Percentiles rank a stretch among this genome's conserved stretches.
phyloP scores from a whole-genome alignment of 1,140 invertebrate species.

The Theocolax elegans region DNA sequence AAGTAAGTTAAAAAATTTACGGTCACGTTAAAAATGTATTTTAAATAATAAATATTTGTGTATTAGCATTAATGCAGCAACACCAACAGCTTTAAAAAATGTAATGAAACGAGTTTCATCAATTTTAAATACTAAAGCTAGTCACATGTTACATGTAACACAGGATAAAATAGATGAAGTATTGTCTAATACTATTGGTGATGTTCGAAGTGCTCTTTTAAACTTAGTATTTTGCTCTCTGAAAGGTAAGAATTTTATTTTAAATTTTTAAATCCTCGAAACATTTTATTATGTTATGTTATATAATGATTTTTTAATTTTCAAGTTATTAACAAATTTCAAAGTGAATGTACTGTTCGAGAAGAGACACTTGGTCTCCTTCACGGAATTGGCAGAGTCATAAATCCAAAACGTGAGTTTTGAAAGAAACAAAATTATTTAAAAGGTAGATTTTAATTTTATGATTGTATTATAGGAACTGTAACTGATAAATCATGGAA shows the following conservation, averaged over 20 bases:
- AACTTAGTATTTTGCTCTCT: slow-evolving; percentile 78
- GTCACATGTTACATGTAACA: slow-evolving; percentile 69
- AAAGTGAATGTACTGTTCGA: slow-evolving; percentile 63
- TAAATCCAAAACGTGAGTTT: slow-evolving; percentile 78
- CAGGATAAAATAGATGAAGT: slow-evolving; percentile 74
- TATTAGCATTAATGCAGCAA: slow-evolving; percentile 74
- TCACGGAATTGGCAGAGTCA: slow-evolving; percentile 79
- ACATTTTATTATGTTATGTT: too few species aligned
- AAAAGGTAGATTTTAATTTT: background rate
- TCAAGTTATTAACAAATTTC: slow-evolving; percentile 39
- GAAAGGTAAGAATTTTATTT: slow-evolving; percentile 67
- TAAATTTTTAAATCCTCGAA: background rate
- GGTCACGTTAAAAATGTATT: background rate
- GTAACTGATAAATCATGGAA: slow-evolving; percentile 50
- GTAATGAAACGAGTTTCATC: slow-evolving; percentile 73
- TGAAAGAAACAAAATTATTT: slow-evolving; percentile 14
- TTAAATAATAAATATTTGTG: background rate
- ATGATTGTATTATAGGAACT: slow-evolving; percentile 42
- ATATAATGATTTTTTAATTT: too few species aligned
- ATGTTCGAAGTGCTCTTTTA: slow-evolving; percentile 76
- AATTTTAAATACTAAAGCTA: slow-evolving; percentile 66
- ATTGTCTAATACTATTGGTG: slow-evolving; percentile 74
- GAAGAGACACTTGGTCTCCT: slow-evolving; percentile 77
- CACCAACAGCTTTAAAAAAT: slow-evolving; percentile 73
- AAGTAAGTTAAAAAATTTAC: slow-evolving; percentile 62